phyloP scores from a whole-genome alignment of 2,888 invertebrate species.

The Callinectes sapidus region DNA sequence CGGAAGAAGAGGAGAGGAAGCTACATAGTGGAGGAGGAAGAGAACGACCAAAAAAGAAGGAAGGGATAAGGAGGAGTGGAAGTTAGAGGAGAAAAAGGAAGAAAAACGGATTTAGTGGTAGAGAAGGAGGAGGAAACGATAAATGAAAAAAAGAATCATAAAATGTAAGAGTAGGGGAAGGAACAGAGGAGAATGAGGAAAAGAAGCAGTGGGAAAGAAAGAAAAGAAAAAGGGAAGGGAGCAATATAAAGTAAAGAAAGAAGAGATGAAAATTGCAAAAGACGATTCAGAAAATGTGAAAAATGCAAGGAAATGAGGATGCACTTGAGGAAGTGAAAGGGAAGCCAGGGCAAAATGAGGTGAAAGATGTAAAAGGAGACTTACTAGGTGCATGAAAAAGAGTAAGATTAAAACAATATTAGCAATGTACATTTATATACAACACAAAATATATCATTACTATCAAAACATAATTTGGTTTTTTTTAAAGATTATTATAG shows the following conservation, averaged over 20 bases:
- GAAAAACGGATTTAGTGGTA: too few relatives aligned
- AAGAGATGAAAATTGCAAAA: background rate
- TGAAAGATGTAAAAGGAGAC: background rate
- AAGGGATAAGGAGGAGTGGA: too few relatives aligned
- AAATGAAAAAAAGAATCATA: background rate
- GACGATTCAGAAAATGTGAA: background rate
- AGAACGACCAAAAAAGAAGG: background rate
- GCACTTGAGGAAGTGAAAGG: background rate
- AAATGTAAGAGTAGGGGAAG: background rate
- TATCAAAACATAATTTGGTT: too few relatives aligned
- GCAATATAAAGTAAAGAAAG: background rate
- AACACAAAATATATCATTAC: too few relatives aligned
- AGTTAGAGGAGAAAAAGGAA: too few relatives aligned
- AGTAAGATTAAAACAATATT: background rate
- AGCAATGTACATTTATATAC: too few relatives aligned
- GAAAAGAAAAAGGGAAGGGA: background rate
- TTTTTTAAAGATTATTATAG: too few relatives aligned
- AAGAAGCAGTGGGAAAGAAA: background rate
- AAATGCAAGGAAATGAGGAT: background rate
- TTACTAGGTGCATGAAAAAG: background rate
- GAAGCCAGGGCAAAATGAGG: background rate
- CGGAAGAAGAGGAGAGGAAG: background rate
- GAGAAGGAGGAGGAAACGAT: background rate
- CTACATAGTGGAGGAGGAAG: background rate
- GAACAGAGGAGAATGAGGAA: background rate